Evolutionary conservation across 2,113 vertebrate species (phyloP).

Genomic region (Cyprinodon brontotheroides): DNA sequence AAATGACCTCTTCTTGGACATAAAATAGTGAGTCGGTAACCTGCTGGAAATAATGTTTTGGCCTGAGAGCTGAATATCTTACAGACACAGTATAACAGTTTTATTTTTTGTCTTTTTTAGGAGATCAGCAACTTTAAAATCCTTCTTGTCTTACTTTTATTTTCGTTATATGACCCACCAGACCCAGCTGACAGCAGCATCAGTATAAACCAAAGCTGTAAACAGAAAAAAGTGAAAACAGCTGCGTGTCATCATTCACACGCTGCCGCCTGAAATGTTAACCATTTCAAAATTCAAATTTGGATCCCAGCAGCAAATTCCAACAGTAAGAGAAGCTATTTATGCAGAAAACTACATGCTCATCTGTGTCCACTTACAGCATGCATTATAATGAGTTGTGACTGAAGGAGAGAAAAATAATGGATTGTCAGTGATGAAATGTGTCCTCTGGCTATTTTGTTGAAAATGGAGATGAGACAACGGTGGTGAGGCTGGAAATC

Average conservation of each 20-base stretch:
- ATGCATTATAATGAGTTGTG: conserved; percentile 13
- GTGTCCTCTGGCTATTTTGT: conserved; percentile 26
- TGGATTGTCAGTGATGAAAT: conserved; percentile 30
- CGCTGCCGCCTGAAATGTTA: background rate
- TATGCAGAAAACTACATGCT: conserved; percentile 8
- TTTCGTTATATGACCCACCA: background rate
- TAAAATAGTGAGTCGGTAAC: background rate
- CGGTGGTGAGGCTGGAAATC: conserved; percentile 41
- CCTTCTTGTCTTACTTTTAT: background rate
- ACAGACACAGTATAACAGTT: no score
- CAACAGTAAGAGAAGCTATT: background rate
- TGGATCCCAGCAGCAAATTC: background rate
- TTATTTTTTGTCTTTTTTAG: background rate
- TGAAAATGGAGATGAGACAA: conserved; percentile 40
- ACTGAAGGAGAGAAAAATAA: conserved; percentile 7
- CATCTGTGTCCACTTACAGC: conserved; percentile 11
- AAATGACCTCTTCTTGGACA: background rate
- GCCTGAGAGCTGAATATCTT: no score
- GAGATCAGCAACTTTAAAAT: background rate
- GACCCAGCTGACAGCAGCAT: background rate
- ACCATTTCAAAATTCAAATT: conserved; percentile 1
- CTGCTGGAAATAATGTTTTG: no score
- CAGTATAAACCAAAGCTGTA: background rate
- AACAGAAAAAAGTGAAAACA: background rate
- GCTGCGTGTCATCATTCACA: background rate